Percentiles rank a stretch among this genome's conserved stretches.
phyloP scores from a whole-genome alignment of 2,888 invertebrate genomes.

The Rhagonycha lutea region DNA sequence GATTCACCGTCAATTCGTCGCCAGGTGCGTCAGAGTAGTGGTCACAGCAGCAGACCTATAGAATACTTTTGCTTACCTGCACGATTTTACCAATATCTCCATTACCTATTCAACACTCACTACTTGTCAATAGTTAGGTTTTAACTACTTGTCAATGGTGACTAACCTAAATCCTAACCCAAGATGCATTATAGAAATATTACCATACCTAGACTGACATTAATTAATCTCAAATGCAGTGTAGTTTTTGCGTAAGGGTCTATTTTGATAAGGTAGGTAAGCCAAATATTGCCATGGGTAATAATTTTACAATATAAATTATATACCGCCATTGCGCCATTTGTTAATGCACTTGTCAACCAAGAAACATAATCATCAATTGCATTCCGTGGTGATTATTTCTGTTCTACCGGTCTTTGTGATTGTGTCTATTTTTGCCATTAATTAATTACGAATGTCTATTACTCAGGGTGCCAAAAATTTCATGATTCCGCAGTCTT shows the following conservation, averaged over 20 bases:
- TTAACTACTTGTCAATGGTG: conserved; percentile 65
- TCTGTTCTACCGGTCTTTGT: no score
- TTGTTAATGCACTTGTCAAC: no score
- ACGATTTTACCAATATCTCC: conserved; percentile 27
- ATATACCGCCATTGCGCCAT: no score
- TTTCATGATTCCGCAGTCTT: no score
- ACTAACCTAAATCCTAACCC: conserved; percentile 62
- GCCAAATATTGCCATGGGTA: no score
- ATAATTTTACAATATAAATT: no score
- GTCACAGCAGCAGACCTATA: conserved; percentile 47
- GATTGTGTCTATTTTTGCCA: no score
- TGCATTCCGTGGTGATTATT: no score
- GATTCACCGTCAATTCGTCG: conserved; percentile 60
- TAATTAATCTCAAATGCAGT: background rate
- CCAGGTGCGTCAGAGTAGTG: conserved; percentile 56
- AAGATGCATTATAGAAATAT: background rate
- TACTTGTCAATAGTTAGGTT: conserved; percentile 49
- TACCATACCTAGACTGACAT: background rate
- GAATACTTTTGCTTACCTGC: conserved; percentile 30
- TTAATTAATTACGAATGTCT: no score
- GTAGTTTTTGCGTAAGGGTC: background rate
- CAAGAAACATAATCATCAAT: no score
- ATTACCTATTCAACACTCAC: conserved; percentile 47
- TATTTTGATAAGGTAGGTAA: background rate
- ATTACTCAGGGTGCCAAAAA: no score